phyloP scores from a whole-genome alignment of 2,888 invertebrate genomes.

The Dolomedes plantarius region DNA sequence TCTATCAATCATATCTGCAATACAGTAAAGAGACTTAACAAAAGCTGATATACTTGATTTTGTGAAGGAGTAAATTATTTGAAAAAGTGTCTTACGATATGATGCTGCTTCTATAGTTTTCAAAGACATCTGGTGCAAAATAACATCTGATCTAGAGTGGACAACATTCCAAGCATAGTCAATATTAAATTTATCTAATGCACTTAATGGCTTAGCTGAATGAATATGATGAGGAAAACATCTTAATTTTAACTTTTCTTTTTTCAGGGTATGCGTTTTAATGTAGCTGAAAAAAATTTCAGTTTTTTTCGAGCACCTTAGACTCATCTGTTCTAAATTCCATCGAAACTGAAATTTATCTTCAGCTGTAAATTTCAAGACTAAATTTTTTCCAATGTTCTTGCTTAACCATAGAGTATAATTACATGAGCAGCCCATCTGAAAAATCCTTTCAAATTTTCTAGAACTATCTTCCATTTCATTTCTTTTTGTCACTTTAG shows the following conservation, averaged over 20 bases:
- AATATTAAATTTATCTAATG: conserved; percentile 43
- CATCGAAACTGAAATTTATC: conserved; percentile 58
- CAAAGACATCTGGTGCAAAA: conserved; percentile 45
- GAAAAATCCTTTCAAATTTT: conserved; percentile 52
- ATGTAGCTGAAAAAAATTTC: conserved; percentile 46
- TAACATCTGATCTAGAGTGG: conserved; percentile 18
- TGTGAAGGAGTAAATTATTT: conserved; percentile 17
- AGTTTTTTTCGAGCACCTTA: conserved; percentile 37
- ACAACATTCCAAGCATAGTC: conserved; percentile 65
- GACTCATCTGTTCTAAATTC: conserved; percentile 42
- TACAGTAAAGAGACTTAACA: conserved; percentile 56
- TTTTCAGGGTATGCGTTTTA: background rate
- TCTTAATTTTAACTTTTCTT: conserved; percentile 11
- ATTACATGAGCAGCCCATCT: conserved; percentile 50
- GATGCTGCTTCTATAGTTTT: background rate
- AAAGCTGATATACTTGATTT: conserved; percentile 49
- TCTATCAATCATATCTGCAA: conserved; percentile 53
- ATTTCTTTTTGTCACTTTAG: conserved; percentile 29
- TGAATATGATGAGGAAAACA: conserved; percentile 19
- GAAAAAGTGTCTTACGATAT: background rate
- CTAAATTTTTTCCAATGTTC: conserved; percentile 38
- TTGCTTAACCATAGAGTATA: conserved; percentile 33
- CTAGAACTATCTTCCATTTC: conserved; percentile 21
- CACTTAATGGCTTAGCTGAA: background rate
- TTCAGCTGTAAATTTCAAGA: conserved; percentile 41